Conservation (phyloP, 2,113 vertebrate genomes). For the Serilophus lunatus region DNA sequence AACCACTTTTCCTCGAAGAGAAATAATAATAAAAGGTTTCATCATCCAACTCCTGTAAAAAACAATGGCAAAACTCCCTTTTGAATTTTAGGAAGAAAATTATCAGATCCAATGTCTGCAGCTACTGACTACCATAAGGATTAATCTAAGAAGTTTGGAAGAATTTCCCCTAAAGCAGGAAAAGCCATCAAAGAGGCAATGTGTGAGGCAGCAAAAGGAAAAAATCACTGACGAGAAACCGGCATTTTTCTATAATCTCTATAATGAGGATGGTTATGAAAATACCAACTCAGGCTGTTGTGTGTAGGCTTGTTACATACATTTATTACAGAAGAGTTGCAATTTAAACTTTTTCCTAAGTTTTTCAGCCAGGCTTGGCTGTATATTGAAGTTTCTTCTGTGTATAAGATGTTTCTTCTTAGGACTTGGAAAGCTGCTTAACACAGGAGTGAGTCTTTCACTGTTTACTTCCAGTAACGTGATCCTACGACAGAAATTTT, state of each 20-base stretch:
- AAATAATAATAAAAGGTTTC: neutral
- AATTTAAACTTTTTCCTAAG: neutral
- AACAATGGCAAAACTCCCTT: neutral
- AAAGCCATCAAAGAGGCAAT: slow-evolving; percentile 31
- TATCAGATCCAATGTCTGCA: neutral
- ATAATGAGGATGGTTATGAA: neutral
- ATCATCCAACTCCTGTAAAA: neutral
- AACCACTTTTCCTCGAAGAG: neutral
- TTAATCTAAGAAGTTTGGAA: slow-evolving; percentile 18
- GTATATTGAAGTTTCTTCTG: neutral
- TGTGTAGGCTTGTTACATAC: neutral
- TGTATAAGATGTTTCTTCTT: neutral
- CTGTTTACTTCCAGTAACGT: neutral
- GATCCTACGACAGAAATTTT: neutral
- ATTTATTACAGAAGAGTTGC: neutral
- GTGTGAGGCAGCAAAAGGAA: neutral
- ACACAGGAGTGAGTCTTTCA: neutral
- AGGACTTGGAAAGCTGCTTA: neutral
- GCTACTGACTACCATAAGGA: neutral
- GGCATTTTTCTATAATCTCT: neutral
- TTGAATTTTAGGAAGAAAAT: neutral
- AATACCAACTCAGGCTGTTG: neutral
- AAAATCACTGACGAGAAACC: neutral
- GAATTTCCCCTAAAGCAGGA: slow-evolving; percentile 46
- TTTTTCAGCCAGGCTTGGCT: neutral